These are phyloP conservation scores for Talpa occidentalis DNA, from an alignment of 2,113 vertebrate species.

Conservation along the genomic window DNA sequence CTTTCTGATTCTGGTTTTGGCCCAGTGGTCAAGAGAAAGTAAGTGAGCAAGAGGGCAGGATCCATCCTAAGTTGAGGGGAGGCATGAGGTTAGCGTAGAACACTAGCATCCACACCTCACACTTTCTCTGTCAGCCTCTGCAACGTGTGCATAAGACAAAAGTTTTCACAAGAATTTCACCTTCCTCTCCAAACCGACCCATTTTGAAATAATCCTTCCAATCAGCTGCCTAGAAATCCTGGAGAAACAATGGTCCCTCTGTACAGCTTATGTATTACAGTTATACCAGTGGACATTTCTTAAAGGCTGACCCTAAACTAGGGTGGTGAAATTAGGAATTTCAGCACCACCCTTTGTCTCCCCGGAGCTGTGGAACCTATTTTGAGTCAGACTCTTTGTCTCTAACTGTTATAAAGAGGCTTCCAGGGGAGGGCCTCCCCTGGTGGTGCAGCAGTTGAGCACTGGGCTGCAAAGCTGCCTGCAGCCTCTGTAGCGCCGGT, in stretches of 20 bases:
- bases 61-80: fast-evolving
- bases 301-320: background rate
- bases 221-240: background rate
- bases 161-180: background rate
- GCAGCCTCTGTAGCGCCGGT: too few species aligned
- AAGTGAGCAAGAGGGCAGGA: background rate
- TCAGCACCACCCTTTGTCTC: background rate
- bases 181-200: background rate
- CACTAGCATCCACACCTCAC: too few species aligned
- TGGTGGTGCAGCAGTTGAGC: too few species aligned
- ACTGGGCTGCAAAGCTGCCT: too few species aligned
- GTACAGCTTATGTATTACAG: background rate
- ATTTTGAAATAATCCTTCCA: background rate
- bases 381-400: too few species aligned
- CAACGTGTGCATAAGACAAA: background rate
- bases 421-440: too few species aligned
- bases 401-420: too few species aligned
- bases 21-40: background rate
- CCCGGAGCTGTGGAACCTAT: background rate
- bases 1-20: background rate
- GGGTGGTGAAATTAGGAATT: background rate
- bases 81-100: background rate
- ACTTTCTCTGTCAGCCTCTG: background rate
- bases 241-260: background rate
- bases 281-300: background rate